These are phyloP conservation scores for Trigoniulus corallinus DNA, from an alignment of 1,140 invertebrate genomes.

Conservation along the genomic window DNA sequence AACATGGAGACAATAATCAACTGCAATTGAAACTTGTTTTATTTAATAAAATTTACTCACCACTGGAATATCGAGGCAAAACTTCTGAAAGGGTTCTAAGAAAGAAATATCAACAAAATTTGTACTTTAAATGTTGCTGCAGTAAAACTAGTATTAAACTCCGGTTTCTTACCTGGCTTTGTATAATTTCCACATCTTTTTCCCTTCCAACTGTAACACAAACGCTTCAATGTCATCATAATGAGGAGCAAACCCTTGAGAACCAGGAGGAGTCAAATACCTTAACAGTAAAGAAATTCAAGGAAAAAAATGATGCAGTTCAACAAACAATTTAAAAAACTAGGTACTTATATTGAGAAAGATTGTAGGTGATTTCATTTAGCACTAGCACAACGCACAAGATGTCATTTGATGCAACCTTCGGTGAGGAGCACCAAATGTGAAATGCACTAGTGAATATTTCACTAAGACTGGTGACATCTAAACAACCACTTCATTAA, in stretches of 20 bases:
- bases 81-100: conserved; percentile 34
- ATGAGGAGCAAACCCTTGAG: conserved; percentile 95
- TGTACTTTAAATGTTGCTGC: background rate
- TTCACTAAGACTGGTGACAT: no score
- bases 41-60: conserved; percentile 14
- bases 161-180: conserved; percentile 38
- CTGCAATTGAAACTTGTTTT: no score
- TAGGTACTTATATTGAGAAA: background rate
- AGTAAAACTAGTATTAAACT: background rate
- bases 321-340: background rate
- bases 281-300: conserved; percentile 22
- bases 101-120: background rate
- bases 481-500: no score
- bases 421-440: no score
- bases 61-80: conserved; percentile 62
- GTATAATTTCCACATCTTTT: conserved; percentile 87
- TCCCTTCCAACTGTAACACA: conserved; percentile 87
- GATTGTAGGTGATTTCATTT: background rate
- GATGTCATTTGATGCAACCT: no score
- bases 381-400: no score
- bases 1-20: no score
- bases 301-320: background rate
- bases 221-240: conserved; percentile 99
- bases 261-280: conserved; percentile 85
- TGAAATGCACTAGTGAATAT: no score